Percentiles rank a stretch among this genome's conserved stretches.
phyloP scores from a whole-genome alignment of 53 echinoderm and acorn worm species.

The Paracentrotus lividus region DNA sequence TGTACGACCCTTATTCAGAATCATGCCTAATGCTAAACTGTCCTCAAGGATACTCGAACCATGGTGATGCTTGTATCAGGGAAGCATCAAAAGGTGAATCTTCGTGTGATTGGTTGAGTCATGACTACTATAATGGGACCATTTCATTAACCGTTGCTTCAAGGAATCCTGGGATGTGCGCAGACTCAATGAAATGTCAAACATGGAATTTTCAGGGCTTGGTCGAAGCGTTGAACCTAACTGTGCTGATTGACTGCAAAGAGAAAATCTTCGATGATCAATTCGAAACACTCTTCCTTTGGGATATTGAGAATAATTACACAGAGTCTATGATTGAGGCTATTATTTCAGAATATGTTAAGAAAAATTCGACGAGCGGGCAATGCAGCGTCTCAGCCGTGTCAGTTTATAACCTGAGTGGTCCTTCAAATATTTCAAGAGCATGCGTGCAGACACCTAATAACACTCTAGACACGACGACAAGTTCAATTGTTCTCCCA shows the following conservation, averaged over 20 bases:
- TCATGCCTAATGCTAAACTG: background rate
- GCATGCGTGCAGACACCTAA: background rate
- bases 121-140: background rate
- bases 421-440: background rate
- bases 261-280: background rate
- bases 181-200: background rate
- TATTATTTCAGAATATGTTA: background rate
- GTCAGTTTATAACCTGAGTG: background rate
- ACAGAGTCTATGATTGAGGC: background rate
- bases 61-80: background rate
- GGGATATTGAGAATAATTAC: background rate
- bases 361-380: background rate
- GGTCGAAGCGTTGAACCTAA: background rate
- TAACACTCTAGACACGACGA: background rate
- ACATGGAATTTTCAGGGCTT: background rate
- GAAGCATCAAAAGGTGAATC: background rate
- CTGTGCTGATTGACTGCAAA: background rate
- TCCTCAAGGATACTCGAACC: background rate
- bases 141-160: background rate
- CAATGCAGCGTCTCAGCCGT: background rate
- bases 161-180: background rate
- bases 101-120: background rate
- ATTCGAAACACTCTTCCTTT: conserved; percentile 17
- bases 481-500: background rate
- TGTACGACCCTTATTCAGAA: conserved; percentile 5